phyloP scores from a whole-genome alignment of 2,113 vertebrate genomes.

The Corythornis madagascariensis region DNA sequence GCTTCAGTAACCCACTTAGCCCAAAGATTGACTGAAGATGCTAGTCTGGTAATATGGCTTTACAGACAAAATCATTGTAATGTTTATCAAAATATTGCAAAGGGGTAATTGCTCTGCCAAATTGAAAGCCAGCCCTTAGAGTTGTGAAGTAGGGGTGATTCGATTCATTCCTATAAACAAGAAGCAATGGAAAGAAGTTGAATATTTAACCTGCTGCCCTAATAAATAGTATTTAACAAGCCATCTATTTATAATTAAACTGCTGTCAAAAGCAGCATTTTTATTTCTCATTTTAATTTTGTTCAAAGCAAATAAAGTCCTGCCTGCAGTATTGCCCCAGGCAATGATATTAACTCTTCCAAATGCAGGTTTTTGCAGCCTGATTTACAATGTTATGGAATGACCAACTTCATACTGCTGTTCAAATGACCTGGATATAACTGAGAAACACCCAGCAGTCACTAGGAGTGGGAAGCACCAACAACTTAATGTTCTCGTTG shows the following conservation, averaged over 20 bases:
- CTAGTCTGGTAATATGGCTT: neutral
- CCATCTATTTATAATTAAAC: conserved; percentile 19
- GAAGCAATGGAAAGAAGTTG: conserved; percentile 25
- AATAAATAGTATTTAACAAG: conserved; percentile 2
- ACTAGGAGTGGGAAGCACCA: rapidly evolving
- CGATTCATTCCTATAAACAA: neutral
- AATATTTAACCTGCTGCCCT: conserved; percentile 14
- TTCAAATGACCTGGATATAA: neutral
- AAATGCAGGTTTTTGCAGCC: neutral
- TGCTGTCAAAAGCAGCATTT: conserved; percentile 12
- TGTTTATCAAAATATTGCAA: neutral
- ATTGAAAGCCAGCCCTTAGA: neutral
- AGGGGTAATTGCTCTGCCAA: neutral
- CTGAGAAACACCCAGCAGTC: neutral
- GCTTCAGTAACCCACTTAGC: neutral
- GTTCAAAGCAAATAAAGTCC: conserved; percentile 38
- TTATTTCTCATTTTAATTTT: conserved; percentile 17
- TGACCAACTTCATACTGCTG: neutral
- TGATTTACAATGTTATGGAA: neutral
- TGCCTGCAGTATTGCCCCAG: neutral
- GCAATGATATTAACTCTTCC: neutral
- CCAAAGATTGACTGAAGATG: neutral
- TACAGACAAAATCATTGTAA: conserved; percentile 3
- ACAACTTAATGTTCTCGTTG: rapidly evolving
- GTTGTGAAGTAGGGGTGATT: conserved; percentile 2